Conservation (phyloP, 2,113 vertebrate species). For the Tenrec ecaudatus region DNA sequence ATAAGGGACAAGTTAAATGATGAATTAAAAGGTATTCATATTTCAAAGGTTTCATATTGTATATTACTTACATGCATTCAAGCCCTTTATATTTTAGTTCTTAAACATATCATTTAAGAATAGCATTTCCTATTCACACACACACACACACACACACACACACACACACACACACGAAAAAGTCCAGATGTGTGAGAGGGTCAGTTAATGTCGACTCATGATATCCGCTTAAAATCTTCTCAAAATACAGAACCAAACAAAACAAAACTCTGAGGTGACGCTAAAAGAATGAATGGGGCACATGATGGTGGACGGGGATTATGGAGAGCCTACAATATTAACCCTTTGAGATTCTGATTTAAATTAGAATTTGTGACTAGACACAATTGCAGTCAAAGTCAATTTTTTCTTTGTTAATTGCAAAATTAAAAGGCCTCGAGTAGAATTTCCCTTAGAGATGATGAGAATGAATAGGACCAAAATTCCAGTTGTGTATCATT, state of each 20-base stretch:
- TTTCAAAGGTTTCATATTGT: background rate
- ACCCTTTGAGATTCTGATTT: background rate
- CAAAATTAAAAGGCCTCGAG: slow-evolving; percentile 68
- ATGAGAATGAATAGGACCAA: slow-evolving; percentile 66
- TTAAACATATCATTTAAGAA: slow-evolving; percentile 15
- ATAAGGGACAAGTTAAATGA: background rate
- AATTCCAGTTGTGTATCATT: slow-evolving; percentile 61
- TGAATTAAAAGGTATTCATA: background rate
- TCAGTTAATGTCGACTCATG: background rate
- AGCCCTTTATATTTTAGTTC: background rate
- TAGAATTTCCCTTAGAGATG: slow-evolving; percentile 65
- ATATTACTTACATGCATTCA: background rate
- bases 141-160: too few species aligned
- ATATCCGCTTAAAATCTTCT: slow-evolving; percentile 38
- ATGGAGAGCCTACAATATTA: background rate
- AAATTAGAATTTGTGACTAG: slow-evolving; percentile 72
- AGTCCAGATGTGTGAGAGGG: background rate
- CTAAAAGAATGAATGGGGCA: background rate
- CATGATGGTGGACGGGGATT: background rate
- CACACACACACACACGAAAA: background rate
- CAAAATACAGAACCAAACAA: background rate
- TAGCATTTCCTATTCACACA: background rate
- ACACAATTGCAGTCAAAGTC: slow-evolving; percentile 71
- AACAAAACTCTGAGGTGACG: background rate
- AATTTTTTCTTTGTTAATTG: slow-evolving; percentile 75